Evolutionary conservation across 2,113 vertebrate genomes (phyloP).

Genomic region (Dromas ardeola): DNA sequence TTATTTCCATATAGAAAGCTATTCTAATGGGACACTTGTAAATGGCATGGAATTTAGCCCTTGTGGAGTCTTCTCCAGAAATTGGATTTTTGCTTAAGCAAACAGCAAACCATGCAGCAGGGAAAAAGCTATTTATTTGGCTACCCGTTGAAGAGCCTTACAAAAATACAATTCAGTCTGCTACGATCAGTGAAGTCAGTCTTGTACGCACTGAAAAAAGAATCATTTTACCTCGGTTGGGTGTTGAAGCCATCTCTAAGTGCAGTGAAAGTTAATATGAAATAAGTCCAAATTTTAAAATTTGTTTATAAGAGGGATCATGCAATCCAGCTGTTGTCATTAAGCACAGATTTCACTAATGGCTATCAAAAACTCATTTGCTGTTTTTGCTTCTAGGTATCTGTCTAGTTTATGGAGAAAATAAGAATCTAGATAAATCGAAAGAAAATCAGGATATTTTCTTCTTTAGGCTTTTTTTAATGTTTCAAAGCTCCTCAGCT

Average conservation of each 20-base stretch:
- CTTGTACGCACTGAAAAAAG: slow-evolving; percentile 19
- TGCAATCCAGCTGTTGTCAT: neutral
- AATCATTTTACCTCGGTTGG: slow-evolving; percentile 24
- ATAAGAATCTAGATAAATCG: neutral
- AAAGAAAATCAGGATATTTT: neutral
- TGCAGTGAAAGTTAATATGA: slow-evolving; percentile 6
- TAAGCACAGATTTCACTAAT: neutral
- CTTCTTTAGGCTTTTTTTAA: neutral
- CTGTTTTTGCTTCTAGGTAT: neutral
- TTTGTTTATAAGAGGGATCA: neutral
- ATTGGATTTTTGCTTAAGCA: slow-evolving; percentile 84
- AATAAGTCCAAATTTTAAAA: neutral
- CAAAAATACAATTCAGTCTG: slow-evolving; percentile 69
- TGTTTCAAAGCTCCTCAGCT: neutral
- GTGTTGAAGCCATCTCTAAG: neutral
- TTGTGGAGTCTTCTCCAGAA: slow-evolving; percentile 76
- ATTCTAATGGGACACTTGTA: slow-evolving; percentile 79
- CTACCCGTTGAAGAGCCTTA: slow-evolving; percentile 67
- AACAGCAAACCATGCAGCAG: slow-evolving; percentile 75
- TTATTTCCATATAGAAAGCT: slow-evolving; percentile 82
- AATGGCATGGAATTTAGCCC: slow-evolving; percentile 77
- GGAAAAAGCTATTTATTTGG: slow-evolving; percentile 78
- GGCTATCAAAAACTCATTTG: neutral
- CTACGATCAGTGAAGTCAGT: slow-evolving; percentile 51
- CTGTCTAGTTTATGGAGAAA: neutral